These are phyloP conservation scores for Silurus meridionalis DNA, from an alignment of 2,113 vertebrate species.

Conservation along the genomic window DNA sequence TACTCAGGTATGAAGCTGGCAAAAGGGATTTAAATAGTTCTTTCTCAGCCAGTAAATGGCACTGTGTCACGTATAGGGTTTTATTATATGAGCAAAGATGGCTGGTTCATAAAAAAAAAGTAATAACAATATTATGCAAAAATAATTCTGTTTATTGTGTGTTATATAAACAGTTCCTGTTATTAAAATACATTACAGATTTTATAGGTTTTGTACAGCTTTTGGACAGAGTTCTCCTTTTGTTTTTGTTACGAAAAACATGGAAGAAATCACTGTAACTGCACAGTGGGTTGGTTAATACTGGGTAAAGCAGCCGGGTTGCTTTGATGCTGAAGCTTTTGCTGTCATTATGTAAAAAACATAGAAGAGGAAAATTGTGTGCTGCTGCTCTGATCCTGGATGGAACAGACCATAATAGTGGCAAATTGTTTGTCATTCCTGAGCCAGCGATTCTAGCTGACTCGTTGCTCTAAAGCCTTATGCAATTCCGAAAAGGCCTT, in stretches of 20 bases:
- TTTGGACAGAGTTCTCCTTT: neutral
- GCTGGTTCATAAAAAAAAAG: neutral
- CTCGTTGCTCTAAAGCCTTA: constrained; percentile 27
- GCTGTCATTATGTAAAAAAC: neutral
- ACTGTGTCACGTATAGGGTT: neutral
- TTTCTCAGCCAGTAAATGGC: neutral
- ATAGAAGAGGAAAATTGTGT: neutral
- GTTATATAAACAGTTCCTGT: neutral
- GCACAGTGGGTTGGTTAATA: neutral
- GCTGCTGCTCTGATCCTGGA: neutral
- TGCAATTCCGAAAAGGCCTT: neutral
- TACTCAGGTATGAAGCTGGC: neutral
- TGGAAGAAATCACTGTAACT: neutral
- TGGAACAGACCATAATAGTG: neutral
- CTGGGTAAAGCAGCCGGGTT: neutral
- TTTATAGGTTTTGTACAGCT: neutral
- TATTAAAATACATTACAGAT: neutral
- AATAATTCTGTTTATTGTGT: neutral
- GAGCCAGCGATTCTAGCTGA: constrained; percentile 3
- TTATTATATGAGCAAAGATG: neutral
- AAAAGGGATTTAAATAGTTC: neutral
- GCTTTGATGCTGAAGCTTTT: neutral
- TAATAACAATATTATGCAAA: neutral
- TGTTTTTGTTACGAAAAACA: neutral
- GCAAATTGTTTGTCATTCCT: constrained; percentile 11